phyloP scores from a whole-genome alignment of 2,888 invertebrate species.

The Cephus pygmeus region DNA sequence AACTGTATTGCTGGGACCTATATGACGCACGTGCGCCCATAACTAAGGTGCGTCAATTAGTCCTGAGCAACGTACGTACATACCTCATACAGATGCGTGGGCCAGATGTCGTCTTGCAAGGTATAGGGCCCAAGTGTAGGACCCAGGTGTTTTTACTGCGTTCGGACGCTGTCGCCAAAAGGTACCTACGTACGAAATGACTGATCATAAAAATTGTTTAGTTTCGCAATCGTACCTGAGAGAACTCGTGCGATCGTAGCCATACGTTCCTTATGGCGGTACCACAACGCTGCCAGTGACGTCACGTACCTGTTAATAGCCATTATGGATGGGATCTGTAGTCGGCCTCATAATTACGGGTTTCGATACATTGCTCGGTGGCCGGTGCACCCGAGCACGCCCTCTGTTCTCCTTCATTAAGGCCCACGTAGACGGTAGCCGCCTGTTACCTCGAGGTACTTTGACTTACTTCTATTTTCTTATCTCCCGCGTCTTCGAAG shows the following conservation, averaged over 20 bases:
- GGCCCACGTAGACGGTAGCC: constrained; percentile 59
- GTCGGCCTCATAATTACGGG: constrained; percentile 59
- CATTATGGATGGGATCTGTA: constrained; percentile 56
- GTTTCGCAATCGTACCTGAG: background rate
- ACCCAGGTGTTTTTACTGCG: background rate
- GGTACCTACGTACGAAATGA: background rate
- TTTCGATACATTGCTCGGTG: constrained; percentile 61
- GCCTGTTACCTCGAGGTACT: constrained; percentile 49
- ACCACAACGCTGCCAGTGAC: constrained; percentile 33
- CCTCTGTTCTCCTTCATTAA: constrained; percentile 64
- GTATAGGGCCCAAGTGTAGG: background rate
- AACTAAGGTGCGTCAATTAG: background rate
- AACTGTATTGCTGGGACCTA: background rate
- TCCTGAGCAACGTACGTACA: background rate
- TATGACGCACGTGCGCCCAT: background rate
- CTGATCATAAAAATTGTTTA: background rate
- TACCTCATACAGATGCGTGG: background rate
- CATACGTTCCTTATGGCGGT: background rate
- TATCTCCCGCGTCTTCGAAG: constrained; percentile 16
- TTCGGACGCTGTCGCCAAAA: background rate
- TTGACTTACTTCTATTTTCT: constrained; percentile 20
- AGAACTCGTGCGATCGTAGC: background rate
- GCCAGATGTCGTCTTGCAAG: background rate
- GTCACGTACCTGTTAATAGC: constrained; percentile 59
- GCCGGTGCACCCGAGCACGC: constrained; percentile 62